phyloP scores from a whole-genome alignment of 2,797 vertebrate species.

The Thalassophryne amazonica region DNA sequence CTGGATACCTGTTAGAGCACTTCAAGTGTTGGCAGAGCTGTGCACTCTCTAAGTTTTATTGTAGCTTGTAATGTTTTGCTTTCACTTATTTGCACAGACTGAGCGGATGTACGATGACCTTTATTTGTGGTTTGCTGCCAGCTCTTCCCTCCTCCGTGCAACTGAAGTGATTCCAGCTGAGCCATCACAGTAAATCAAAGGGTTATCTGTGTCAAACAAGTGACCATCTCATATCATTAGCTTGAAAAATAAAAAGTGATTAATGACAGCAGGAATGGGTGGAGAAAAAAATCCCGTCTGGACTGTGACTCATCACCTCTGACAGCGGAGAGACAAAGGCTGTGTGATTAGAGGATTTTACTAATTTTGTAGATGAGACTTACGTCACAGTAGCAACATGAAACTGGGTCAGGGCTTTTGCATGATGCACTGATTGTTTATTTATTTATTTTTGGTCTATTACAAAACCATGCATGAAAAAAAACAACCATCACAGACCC shows the following conservation, averaged over 20 bases:
- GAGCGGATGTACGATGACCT: too few relatives aligned
- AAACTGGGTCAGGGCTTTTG: conserved; percentile 57
- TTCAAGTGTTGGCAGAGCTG: too few relatives aligned
- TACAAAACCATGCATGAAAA: conserved; percentile 46
- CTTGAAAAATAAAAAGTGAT: conserved; percentile 21
- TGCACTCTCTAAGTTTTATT: too few relatives aligned
- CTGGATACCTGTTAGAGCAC: too few relatives aligned
- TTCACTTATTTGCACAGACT: too few relatives aligned
- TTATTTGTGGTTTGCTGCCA: too few relatives aligned
- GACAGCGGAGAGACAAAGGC: conserved; percentile 13
- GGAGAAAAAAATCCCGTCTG: conserved; percentile 13
- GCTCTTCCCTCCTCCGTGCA: too few relatives aligned
- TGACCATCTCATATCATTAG: conserved; percentile 21
- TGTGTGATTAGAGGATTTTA: conserved; percentile 22
- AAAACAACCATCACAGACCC: conserved; percentile 24
- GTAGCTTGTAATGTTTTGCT: too few relatives aligned
- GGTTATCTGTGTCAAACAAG: conserved; percentile 33
- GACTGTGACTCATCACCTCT: conserved; percentile 13
- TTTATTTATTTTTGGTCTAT: conserved; percentile 17
- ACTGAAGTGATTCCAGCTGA: conserved; percentile 22
- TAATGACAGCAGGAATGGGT: conserved; percentile 11
- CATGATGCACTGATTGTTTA: conserved; percentile 18
- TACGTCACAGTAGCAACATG: conserved; percentile 34
- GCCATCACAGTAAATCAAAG: conserved; percentile 35
- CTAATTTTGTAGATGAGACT: conserved; percentile 43